Base-by-base conservation (phyloP, 2,888 invertebrate species). In the Apodemia mormo region DNA sequence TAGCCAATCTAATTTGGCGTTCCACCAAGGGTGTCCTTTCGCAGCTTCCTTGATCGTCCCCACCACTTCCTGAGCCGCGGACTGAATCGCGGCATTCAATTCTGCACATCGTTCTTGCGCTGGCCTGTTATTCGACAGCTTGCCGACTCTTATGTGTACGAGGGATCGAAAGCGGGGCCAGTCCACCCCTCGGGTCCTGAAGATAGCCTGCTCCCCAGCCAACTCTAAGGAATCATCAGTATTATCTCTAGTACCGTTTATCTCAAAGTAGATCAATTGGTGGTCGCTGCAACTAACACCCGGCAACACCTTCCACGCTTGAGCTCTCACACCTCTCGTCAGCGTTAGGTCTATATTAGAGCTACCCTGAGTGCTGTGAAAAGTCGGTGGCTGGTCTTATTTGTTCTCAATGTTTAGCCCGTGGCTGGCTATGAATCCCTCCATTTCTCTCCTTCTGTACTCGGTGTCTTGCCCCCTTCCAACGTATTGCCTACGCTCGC, bases 271-370 rank as follows among this genome's bases (percentile, higher is more conserved):
- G 7, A 65, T 40, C 2, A 65, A 9, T 22, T 43, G 40, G 37
- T 8, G 72, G 58, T 7, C 69, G 56, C 72, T 71, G 56, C n/a
- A 40, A 10, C 40, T 71, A 0, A 37, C 49, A 0, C 52, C 37
- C 2, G 65, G 68, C 29, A 64, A 61, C 30, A 75, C 78, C 5
- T 0, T n/a, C 80, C 81, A 80, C 0, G 71, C 67, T 0, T 7
- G 0, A 0, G 76, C 68, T 0, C 4, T 2, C 0, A 71, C 45
- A 0, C 76, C 72, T 0, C 79, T 43, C 8, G 43, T 43, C 43
- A 43, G 1, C 8, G 43, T 43, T 0, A 43, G 8, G 1, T 43
- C 43, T 9, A 43, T 43, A 9, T 43, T 43, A 1, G 43, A 43
- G 7, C 9, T 8, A 2, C 43, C 43, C 9, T 8, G 43, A 2